Evolutionary conservation across 2,888 invertebrate species (phyloP).

Genomic region (Melieria omissa): DNA sequence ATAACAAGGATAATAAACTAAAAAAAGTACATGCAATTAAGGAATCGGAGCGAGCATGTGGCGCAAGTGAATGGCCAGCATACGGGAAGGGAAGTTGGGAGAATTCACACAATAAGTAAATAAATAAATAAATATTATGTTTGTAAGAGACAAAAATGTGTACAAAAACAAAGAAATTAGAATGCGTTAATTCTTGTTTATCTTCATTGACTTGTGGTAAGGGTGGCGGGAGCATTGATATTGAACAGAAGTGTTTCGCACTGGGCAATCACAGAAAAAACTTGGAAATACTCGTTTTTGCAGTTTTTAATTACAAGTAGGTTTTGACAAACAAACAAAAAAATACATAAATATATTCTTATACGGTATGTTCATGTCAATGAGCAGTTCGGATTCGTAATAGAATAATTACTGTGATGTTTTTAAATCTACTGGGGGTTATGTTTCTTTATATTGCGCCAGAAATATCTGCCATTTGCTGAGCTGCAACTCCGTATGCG

Average conservation of each 20-base stretch:
- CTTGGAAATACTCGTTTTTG: background rate
- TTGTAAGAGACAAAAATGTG: too few species aligned
- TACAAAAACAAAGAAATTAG: too few species aligned
- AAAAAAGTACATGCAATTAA: background rate
- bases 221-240: too few species aligned
- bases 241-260: constrained; percentile 9
- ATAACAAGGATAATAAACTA: constrained; percentile 1
- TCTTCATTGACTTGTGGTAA: too few species aligned
- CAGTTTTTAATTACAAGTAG: too few species aligned
- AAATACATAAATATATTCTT: background rate
- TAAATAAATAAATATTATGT: constrained; percentile 9
- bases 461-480: constrained; percentile 46
- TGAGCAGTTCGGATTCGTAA: too few species aligned
- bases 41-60: background rate
- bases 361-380: background rate
- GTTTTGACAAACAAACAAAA: background rate
- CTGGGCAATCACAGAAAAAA: constrained; percentile 10
- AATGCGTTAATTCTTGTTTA: too few species aligned
- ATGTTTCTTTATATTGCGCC: constrained; percentile 34
- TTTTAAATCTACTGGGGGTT: too few species aligned
- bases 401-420: too few species aligned
- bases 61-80: too few species aligned
- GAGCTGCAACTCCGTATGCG: constrained; percentile 46
- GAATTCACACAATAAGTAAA: constrained; percentile 12
- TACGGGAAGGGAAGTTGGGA: background rate